Base-by-base conservation (phyloP, 2,113 vertebrate species). In the Cyrtonyx montezumae region DNA sequence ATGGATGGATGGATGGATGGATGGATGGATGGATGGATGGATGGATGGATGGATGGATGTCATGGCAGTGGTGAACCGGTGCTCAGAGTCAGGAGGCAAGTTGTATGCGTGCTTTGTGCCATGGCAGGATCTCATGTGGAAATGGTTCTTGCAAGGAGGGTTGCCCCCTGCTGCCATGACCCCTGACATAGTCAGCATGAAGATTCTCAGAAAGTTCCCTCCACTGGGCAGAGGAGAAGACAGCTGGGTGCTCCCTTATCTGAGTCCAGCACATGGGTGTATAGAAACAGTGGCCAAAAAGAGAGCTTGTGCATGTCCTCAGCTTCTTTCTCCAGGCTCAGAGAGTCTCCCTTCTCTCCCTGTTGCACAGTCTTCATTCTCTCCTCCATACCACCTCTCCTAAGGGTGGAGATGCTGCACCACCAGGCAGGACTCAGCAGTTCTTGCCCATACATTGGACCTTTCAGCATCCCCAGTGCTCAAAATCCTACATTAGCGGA, bases 341-440 rank as follows among this genome's bases (percentile, higher is more conserved):
- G 26, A 93, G 62, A 62, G 61, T 63, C 61, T 87, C 56, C 30
- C 10, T 73, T 83, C 49, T n/a, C 32, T 45, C 59, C 42, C 42
- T 8, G 55, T 65, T 93, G 85, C 81, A 71, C 87, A 88, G 4
- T n/a, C 79, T 56, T 81, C 65, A 28, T 67, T 95, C 42, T 32
- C 55, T 83, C 43, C 68, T 51, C 45, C 36, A 11, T 37, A n/a
- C 61, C 51, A 79, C 34, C 70, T 81, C 69, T 37, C 40, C 58
- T 76, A 45, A n/a, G 26, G 8, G 30, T 46, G 43, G 49, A 78
- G 63, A 76, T 62, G 45, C 42, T 62, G 49, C 37, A 66, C 68
- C 82, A 70, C 58, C 3, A 4, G 30, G 76, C 51, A n/a, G 48
- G 37, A 23, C 63, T 59, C 8, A 40, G 65, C 61, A 90, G 21